These are phyloP conservation scores for Pyrgus malvae DNA, from an alignment of 2,888 invertebrate genomes.

Conservation along the genomic window DNA sequence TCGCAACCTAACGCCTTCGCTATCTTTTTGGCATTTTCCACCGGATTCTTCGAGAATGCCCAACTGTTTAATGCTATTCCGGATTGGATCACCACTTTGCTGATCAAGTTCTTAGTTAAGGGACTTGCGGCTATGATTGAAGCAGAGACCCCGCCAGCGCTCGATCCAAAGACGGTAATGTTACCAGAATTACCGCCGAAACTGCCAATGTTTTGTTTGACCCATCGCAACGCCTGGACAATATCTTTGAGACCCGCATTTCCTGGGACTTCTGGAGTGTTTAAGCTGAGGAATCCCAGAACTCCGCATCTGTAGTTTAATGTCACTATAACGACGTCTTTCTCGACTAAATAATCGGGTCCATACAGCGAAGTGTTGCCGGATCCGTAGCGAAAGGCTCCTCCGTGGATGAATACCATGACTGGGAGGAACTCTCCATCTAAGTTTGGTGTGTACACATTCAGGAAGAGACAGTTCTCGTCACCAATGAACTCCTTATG, in stretches of 20 bases:
- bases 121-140: constrained; percentile 65
- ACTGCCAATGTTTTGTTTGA: constrained; percentile 64
- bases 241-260: constrained; percentile 72
- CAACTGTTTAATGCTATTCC: constrained; percentile 53
- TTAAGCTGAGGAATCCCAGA: constrained; percentile 66
- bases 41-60: constrained; percentile 53
- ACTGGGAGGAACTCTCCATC: constrained; percentile 75
- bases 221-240: constrained; percentile 64
- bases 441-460: constrained; percentile 84
- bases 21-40: constrained; percentile 56
- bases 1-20: constrained; percentile 61
- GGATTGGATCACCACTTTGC: constrained; percentile 66
- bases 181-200: constrained; percentile 72
- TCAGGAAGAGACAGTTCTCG: constrained; percentile 87
- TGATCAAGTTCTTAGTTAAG: constrained; percentile 56
- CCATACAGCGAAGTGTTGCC: constrained; percentile 73
- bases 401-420: constrained; percentile 82
- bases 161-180: constrained; percentile 68
- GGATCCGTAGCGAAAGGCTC: constrained; percentile 76
- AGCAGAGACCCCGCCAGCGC: constrained; percentile 55
- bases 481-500: constrained; percentile 70
- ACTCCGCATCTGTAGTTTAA: constrained; percentile 78
- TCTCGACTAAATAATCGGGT: constrained; percentile 79
- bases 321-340: constrained; percentile 80
- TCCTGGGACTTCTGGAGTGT: constrained; percentile 72